These are phyloP conservation scores for Calameuta pallipes DNA, from an alignment of 2,888 invertebrate genomes.

Conservation along the genomic window DNA sequence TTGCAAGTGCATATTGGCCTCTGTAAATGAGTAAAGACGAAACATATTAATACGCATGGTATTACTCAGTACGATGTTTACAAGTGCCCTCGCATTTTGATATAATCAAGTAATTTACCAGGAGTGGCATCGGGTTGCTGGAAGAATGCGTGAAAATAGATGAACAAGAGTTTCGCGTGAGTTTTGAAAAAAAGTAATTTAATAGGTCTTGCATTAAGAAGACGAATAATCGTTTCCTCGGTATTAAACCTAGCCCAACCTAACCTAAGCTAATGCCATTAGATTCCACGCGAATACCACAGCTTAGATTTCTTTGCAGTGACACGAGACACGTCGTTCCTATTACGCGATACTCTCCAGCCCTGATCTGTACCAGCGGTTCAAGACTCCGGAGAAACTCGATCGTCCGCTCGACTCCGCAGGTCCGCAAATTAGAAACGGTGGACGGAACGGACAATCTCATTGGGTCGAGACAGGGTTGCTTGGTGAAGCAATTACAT, in stretches of 20 bases:
- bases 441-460: neutral
- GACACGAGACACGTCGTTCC: neutral
- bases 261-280: neutral
- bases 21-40: too few relatives aligned
- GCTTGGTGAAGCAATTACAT: conserved; percentile 10
- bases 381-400: neutral
- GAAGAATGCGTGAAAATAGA: neutral
- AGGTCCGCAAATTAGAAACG: neutral
- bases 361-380: neutral
- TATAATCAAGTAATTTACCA: neutral
- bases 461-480: neutral
- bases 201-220: neutral
- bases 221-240: neutral
- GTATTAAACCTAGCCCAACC: neutral
- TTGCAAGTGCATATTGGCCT: neutral
- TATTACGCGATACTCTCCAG: neutral
- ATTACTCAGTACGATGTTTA: neutral
- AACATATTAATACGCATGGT: too few relatives aligned
- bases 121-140: neutral
- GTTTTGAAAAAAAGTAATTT: neutral
- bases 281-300: neutral
- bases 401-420: neutral
- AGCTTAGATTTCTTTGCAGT: neutral
- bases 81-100: neutral
- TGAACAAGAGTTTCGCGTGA: neutral